These are phyloP conservation scores for Himalopsyche japonica DNA, from an alignment of 2,888 invertebrate genomes.

Conservation along the genomic window DNA sequence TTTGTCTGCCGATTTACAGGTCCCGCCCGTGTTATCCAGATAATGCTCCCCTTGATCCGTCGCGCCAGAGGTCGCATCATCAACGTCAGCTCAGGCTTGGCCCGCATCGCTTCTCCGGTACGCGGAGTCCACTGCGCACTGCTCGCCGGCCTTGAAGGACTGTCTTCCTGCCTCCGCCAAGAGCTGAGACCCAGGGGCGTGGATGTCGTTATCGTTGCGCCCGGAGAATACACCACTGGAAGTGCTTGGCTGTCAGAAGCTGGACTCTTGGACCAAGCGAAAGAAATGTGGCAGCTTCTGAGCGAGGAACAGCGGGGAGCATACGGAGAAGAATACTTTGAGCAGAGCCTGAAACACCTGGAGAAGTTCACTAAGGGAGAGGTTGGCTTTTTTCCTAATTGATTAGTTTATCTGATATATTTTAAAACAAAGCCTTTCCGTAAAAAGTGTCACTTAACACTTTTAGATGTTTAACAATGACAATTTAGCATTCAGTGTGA, in stretches of 20 bases:
- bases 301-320: conserved; percentile 76
- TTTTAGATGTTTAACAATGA: too few species aligned
- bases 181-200: conserved; percentile 81
- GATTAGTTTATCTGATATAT: too few species aligned
- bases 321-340: conserved; percentile 84
- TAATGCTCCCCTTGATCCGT: conserved; percentile 80
- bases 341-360: conserved; percentile 75
- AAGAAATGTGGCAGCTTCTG: conserved; percentile 82
- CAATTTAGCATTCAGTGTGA: too few species aligned
- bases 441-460: too few species aligned
- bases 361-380: conserved; percentile 77
- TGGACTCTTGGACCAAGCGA: conserved; percentile 70
- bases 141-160: conserved; percentile 77
- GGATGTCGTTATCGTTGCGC: conserved; percentile 81
- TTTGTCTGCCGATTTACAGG: too few species aligned
- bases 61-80: conserved; percentile 79
- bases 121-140: conserved; percentile 81
- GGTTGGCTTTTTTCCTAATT: conserved; percentile 49
- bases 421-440: too few species aligned
- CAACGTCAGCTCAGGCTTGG: conserved; percentile 78
- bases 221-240: conserved; percentile 83
- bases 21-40: conserved; percentile 71
- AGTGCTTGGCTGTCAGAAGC: conserved; percentile 75
- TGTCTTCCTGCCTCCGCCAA: conserved; percentile 77
- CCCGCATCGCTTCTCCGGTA: conserved; percentile 78